A percentile compares a stretch with the other conserved stretches of the same genome.
These are phyloP conservation scores for Ceratotherium simum DNA, from an alignment of 2,113 vertebrate genomes.

Conservation along the genomic window DNA sequence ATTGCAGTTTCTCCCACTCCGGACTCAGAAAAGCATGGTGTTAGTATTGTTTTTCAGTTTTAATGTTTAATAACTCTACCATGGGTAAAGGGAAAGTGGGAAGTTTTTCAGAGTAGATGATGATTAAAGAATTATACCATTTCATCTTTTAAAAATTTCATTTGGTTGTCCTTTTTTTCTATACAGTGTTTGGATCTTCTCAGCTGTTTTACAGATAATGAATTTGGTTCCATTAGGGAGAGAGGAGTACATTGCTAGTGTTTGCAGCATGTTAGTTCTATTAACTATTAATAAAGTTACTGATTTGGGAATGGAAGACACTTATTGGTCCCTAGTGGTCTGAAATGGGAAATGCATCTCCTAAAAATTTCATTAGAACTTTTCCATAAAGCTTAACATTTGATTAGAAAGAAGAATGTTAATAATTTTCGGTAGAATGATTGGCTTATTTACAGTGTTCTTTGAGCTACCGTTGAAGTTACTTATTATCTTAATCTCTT, in stretches of 20 bases:
- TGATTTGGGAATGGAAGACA: not conserved
- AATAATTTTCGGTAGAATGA: not conserved
- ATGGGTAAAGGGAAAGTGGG: not conserved
- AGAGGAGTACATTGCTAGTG: not conserved
- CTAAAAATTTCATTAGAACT: not conserved
- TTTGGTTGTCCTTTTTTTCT: not conserved
- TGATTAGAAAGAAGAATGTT: constrained; percentile 40
- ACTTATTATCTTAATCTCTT: constrained; percentile 39
- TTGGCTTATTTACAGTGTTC: not conserved
- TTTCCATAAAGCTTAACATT: not conserved
- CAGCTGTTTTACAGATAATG: not conserved
- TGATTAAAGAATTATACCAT: not conserved
- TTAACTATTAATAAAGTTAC: not conserved
- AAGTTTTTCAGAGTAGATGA: not conserved
- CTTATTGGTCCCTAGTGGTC: constrained; percentile 72
- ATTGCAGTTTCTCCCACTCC: not conserved
- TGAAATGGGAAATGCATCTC: constrained; percentile 64
- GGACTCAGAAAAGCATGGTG: not conserved
- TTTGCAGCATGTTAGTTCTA: not conserved
- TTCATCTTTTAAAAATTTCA: not conserved
- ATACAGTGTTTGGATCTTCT: not conserved
- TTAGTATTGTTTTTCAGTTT: not conserved
- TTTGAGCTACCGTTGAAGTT: constrained; percentile 23
- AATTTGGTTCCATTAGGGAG: not conserved
- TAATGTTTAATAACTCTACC: not conserved